Evolutionary conservation across 2,113 vertebrate genomes (phyloP), one percentile per base, ranked within the genome.

Genomic region (Bothrops jararaca): DNA sequence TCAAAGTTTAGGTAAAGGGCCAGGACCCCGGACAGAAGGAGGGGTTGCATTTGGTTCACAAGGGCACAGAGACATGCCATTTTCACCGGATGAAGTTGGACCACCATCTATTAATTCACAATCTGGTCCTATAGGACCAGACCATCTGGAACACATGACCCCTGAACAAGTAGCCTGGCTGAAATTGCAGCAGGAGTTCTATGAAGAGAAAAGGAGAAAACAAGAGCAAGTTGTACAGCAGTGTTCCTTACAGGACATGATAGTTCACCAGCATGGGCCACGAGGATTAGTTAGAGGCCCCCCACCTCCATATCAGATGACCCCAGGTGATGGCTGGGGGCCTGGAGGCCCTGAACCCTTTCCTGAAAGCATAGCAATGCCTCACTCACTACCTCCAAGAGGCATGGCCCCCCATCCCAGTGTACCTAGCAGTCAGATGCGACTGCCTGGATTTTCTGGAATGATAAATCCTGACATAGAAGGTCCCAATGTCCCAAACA

Each of bases 381-480:
- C 98, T 0, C 98, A 98, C 39, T 95, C 98, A 89, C 98, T 99
- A 97, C 98, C 99, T 39, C 98, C 98, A 6, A 98, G 99, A 95
- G 98, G 98, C 80, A 98, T 99, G 98, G 98, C 99, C 89, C 98
- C 98, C 85, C 98, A 98, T 95, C 98, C 99, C 96, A 98, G 95
- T 0, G 95, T 98, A 93, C 97, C 98, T 0, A 97, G 97, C 89
- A 95, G 96, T 96, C 98, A 98, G 96, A 99, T 99, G 98, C 98
- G 99, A 95, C 98, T 99, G 97, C 99, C 99, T 90, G 98, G 98
- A 80, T 99, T 99, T 95, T 97, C 99, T 52, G 98, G 98, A 85
- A 99, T 99, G 98, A 99, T 99, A 95, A 99, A 99, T 96, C 98
- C 99, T 24, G 99, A 99, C 15, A 98, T 99, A 98, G 99, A 99